Conservation (phyloP, 2,113 vertebrate species). For the Nymphicus hollandicus region DNA sequence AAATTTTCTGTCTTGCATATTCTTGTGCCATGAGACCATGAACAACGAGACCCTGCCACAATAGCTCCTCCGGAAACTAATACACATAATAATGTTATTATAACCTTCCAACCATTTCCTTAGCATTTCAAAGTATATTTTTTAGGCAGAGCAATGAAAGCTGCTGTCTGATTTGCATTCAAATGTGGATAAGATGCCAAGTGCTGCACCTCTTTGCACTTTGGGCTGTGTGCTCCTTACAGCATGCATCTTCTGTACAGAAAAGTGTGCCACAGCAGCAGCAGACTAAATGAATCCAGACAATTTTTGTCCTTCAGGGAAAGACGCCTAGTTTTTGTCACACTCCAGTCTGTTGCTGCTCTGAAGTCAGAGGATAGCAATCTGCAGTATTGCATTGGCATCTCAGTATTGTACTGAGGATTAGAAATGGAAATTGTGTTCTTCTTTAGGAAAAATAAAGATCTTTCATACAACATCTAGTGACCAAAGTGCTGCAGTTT, state of each 20-base stretch:
- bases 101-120: not conserved
- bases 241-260: not conserved
- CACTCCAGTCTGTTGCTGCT: accelerated
- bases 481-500: not conserved
- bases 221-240: not conserved
- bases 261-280: not conserved
- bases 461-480: not conserved
- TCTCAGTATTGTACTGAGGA: not conserved
- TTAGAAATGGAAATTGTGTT: not conserved
- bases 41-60: not conserved
- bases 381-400: not conserved
- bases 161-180: not conserved
- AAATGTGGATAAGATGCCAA: not conserved
- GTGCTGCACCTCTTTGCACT: not conserved
- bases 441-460: not conserved
- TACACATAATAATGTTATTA: not conserved
- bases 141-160: not conserved
- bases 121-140: not conserved
- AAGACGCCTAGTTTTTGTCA: not conserved
- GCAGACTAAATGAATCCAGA: not conserved
- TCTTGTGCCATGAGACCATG: not conserved
- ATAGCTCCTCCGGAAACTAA: not conserved
- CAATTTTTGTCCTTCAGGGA: not conserved
- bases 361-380: not conserved
- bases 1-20: not conserved